These are phyloP conservation scores for Brachyptera putata DNA, from an alignment of 2,888 invertebrate genomes.

Conservation along the genomic window DNA sequence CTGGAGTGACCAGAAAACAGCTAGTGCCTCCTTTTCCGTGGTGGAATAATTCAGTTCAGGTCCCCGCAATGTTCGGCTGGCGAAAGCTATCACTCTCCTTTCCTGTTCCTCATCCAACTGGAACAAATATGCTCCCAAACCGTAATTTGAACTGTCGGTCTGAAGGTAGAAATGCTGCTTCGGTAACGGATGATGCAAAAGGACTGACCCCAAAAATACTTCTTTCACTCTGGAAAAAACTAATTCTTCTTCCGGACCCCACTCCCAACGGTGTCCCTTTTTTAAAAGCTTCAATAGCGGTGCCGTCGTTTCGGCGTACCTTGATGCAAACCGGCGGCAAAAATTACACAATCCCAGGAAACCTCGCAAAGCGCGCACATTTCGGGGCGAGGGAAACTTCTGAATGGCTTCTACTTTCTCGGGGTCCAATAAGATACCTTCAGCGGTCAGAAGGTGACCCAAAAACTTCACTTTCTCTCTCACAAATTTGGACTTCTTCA, in stretches of 20 bases:
- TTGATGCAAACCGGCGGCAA: background rate
- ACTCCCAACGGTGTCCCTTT: slow-evolving; percentile 24
- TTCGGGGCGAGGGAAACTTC: slow-evolving; percentile 36
- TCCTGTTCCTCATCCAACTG: slow-evolving; percentile 25
- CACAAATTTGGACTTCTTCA: background rate
- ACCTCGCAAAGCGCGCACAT: slow-evolving; percentile 36
- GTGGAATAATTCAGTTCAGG: background rate
- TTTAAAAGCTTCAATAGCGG: slow-evolving; percentile 32
- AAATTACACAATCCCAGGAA: slow-evolving; percentile 27
- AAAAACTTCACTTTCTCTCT: background rate
- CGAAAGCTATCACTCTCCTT: slow-evolving; percentile 32
- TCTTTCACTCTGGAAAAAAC: slow-evolving; percentile 28
- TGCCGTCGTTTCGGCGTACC: background rate
- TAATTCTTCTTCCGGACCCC: slow-evolving; percentile 22
- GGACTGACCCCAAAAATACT: slow-evolving; percentile 28
- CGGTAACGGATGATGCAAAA: slow-evolving; percentile 22
- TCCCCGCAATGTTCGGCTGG: background rate
- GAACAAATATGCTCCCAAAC: background rate
- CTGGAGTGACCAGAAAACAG: background rate
- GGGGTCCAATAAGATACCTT: slow-evolving; percentile 27
- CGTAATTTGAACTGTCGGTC: slow-evolving; percentile 29
- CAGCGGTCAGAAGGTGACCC: slow-evolving; percentile 17
- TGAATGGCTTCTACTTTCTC: slow-evolving; percentile 35
- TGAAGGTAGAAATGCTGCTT: slow-evolving; percentile 27
- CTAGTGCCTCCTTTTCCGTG: background rate